Percentiles rank a stretch among this genome's conserved stretches.
Evolutionary conservation across 2,797 vertebrate species (phyloP).

Genomic region (Xenentodon cancila): DNA sequence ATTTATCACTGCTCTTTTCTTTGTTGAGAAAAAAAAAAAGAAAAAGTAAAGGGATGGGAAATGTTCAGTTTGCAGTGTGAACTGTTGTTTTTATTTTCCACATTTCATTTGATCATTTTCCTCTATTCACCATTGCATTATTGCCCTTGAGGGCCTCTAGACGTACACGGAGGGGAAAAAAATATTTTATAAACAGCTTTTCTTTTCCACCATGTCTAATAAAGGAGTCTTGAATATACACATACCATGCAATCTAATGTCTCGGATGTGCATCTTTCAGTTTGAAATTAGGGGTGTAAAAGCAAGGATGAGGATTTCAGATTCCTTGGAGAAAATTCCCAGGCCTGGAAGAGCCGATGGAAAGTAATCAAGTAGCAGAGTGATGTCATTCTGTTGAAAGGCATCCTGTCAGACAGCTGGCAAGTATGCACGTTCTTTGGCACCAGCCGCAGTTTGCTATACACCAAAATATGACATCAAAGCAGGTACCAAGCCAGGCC

Average conservation of each 20-base stretch:
- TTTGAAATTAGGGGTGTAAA: constrained; percentile 60
- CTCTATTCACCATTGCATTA: too few species aligned
- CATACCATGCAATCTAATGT: constrained; percentile 35
- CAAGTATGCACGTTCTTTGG: constrained; percentile 70
- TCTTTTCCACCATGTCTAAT: neutral
- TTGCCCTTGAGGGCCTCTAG: too few species aligned
- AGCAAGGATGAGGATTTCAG: constrained; percentile 67
- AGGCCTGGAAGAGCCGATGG: constrained; percentile 75
- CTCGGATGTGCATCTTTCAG: constrained; percentile 55
- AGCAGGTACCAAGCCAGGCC: constrained; percentile 70
- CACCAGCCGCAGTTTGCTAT: constrained; percentile 55
- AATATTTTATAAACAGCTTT: too few species aligned
- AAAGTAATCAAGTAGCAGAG: constrained; percentile 82
- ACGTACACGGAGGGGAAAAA: too few species aligned
- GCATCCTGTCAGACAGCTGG: constrained; percentile 78
- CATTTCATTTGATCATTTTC: constrained; percentile 14
- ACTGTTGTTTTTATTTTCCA: constrained; percentile 47
- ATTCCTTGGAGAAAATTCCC: constrained; percentile 71
- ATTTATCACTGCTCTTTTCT: constrained; percentile 69
- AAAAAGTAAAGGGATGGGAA: constrained; percentile 40
- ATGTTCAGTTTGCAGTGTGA: constrained; percentile 37
- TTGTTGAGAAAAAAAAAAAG: constrained; percentile 33
- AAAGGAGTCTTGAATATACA: constrained; percentile 17
- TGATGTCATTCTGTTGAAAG: constrained; percentile 83
- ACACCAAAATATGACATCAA: constrained; percentile 79